Base-by-base conservation (phyloP, 2,888 invertebrate species). In the Coelopa pilipes region DNA sequence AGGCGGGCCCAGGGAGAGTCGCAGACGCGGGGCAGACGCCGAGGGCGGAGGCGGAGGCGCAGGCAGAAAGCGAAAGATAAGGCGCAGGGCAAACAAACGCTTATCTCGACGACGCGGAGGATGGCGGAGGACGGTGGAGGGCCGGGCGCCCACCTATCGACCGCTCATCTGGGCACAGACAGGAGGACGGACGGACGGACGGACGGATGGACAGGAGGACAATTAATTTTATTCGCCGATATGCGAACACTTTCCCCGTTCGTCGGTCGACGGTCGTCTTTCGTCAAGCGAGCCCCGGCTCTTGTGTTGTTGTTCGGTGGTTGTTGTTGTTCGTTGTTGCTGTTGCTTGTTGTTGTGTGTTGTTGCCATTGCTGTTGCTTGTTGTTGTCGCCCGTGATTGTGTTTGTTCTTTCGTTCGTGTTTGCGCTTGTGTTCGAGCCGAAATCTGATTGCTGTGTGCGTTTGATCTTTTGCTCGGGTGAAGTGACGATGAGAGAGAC, bases 221-320 rank as follows among this genome's bases (percentile, higher is more conserved):
- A 63, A 71, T 71, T 71, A 71, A 71, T 71, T 55, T 71, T 71
- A 47, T 70, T 70, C 17, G 15, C 21, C 19, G 60, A 70, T 65
- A 71, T 71, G 71, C 47, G 65, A 71, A 71, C 71, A 55, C 71
- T 63, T 65, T 63, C 63, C 19, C 17, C 46, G 17, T n/a, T 17
- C 12, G 15, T 21, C 15, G 50, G 5, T 9, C 1, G 46, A 50
- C 21, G 1, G 65, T 19, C 21, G 49, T 49, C 7, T 13, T 15
- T 67, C 5, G 12, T 11, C 63, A 12, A 49, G n/a, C n/a, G n/a
- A n/a, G n/a, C n/a, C n/a, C n/a, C n/a, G n/a, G n/a, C n/a, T n/a
- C n/a, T n/a, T n/a, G n/a, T n/a, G n/a, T n/a, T n/a, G n/a, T n/a
- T n/a, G n/a, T n/a, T n/a, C n/a, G n/a, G n/a, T n/a, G n/a, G n/a